Evolutionary conservation across 2,888 invertebrate genomes (phyloP).

Genomic region (Cerastoderma edule): DNA sequence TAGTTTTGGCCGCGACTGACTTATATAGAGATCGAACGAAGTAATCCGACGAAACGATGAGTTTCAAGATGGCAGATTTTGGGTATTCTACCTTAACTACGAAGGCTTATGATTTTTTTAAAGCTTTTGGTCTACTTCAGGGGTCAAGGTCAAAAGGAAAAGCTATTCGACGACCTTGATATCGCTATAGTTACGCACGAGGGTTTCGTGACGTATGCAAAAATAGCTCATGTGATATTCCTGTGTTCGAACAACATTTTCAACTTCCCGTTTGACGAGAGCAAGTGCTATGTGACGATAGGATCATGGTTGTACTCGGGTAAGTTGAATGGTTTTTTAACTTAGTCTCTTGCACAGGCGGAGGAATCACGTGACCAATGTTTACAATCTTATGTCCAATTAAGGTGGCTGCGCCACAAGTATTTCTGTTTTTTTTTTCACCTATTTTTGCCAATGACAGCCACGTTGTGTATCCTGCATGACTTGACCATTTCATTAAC

Average conservation of each 20-base stretch:
- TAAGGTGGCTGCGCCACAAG: background rate
- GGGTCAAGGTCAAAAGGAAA: conserved; percentile 8
- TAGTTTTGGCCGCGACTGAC: too few relatives aligned
- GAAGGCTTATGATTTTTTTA: too few relatives aligned
- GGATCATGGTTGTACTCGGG: background rate
- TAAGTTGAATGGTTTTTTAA: too few relatives aligned
- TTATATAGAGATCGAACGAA: too few relatives aligned
- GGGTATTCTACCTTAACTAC: too few relatives aligned
- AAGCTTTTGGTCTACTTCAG: background rate
- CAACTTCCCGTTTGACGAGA: background rate
- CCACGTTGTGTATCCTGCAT: too few relatives aligned
- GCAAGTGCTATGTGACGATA: background rate
- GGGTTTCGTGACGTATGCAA: background rate
- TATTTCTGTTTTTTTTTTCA: background rate
- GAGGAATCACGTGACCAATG: too few relatives aligned
- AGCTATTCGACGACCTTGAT: background rate
- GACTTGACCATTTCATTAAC: too few relatives aligned
- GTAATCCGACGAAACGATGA: too few relatives aligned
- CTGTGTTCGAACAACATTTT: background rate
- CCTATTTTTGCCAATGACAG: too few relatives aligned
- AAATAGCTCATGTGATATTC: background rate
- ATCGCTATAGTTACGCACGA: background rate
- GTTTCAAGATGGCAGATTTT: too few relatives aligned
- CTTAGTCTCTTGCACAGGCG: too few relatives aligned
- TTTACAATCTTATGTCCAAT: background rate